Conservation (phyloP, 2,797 vertebrate genomes). For the Myotis myotis region DNA sequence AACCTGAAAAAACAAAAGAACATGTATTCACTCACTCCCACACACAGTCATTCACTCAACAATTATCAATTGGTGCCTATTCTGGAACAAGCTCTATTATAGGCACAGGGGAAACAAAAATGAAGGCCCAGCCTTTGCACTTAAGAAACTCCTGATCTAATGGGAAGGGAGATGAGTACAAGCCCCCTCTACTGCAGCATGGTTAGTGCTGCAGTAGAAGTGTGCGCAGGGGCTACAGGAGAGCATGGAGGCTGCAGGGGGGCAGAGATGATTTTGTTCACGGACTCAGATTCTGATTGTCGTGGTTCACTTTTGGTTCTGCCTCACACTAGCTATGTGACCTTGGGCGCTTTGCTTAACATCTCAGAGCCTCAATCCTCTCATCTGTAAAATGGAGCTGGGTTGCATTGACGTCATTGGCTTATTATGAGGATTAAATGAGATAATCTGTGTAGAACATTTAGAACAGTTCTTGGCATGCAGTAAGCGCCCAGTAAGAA, state of each 20-base stretch:
- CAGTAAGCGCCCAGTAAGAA: constrained; percentile 45
- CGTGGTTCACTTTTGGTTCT: neutral
- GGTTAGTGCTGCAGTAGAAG: neutral
- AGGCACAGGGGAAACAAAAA: neutral
- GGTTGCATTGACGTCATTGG: constrained; percentile 24
- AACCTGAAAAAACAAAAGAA: constrained; percentile 32
- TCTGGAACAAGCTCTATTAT: constrained; percentile 21
- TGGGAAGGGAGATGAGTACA: neutral
- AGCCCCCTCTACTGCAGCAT: neutral
- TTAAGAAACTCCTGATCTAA: neutral
- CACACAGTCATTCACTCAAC: neutral
- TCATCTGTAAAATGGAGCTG: constrained; percentile 69
- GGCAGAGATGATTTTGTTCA: neutral
- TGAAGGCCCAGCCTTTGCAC: neutral
- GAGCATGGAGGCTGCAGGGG: neutral
- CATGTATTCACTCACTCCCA: neutral
- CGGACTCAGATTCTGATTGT: neutral
- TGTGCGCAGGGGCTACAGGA: neutral
- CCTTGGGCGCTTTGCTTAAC: neutral
- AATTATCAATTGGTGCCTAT: constrained; percentile 21
- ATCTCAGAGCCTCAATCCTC: constrained; percentile 40
- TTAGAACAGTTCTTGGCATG: constrained; percentile 46
- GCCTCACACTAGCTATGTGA: neutral
- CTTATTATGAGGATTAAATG: constrained; percentile 54
- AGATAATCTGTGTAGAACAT: constrained; percentile 55